Conservation (phyloP, 2,797 vertebrate genomes). For the Sebastes melanostomus region DNA sequence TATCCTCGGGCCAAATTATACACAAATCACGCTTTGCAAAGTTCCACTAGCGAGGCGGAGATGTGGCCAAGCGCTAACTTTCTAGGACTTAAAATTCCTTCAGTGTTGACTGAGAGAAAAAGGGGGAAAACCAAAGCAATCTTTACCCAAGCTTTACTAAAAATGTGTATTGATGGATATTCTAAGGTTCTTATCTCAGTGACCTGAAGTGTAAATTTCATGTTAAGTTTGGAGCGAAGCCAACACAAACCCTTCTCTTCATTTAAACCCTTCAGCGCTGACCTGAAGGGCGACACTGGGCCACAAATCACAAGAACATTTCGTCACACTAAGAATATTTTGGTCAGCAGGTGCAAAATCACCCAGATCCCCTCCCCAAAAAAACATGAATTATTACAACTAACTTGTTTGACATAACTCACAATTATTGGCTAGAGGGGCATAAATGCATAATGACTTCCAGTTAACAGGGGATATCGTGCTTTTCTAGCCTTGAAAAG, state of each 20-base stretch:
- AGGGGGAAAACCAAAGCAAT: conserved; percentile 12
- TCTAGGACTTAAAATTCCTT: conserved; percentile 49
- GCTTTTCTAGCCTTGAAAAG: conserved; percentile 56
- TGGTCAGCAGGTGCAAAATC: conserved; percentile 52
- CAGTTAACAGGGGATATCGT: conserved; percentile 37
- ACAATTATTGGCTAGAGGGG: conserved; percentile 14
- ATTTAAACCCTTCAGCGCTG: not conserved
- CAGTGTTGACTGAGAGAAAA: conserved; percentile 22
- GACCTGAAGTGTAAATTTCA: conserved; percentile 30
- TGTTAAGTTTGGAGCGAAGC: not conserved
- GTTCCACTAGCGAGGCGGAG: conserved; percentile 17
- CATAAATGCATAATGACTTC: conserved; percentile 47
- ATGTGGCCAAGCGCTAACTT: conserved; percentile 17
- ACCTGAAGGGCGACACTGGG: not conserved
- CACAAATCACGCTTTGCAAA: conserved; percentile 57
- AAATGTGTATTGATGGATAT: conserved; percentile 28
- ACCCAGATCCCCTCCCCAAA: not conserved
- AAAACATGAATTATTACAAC: conserved; percentile 18
- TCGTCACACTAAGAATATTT: not conserved
- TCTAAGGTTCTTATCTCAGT: conserved; percentile 22
- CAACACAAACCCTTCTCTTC: conserved; percentile 1
- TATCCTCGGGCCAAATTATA: conserved; percentile 54
- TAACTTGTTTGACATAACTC: conserved; percentile 34
- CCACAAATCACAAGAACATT: conserved; percentile 10
- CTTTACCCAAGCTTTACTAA: conserved; percentile 26